Percentiles rank a stretch among this genome's conserved stretches.
Evolutionary conservation across 2,113 vertebrate genomes (phyloP).

Genomic region (Syngnathus scovelli): DNA sequence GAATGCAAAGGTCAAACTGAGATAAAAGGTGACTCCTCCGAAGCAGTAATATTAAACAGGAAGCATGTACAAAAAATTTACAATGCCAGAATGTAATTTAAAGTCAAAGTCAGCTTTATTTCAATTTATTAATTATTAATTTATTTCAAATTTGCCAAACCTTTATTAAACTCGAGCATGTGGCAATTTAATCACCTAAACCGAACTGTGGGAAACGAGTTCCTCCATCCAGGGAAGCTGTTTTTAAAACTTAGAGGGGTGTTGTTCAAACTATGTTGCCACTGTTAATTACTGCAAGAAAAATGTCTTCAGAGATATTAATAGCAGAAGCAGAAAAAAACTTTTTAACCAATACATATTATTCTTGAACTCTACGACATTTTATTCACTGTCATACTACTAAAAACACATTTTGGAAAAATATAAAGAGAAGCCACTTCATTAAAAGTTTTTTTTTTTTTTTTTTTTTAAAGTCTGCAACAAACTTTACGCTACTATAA

Average conservation of each 20-base stretch:
- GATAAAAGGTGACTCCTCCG: not conserved
- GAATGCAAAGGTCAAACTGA: constrained; percentile 2
- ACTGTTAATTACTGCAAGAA: constrained; percentile 31
- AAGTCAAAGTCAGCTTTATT: no score
- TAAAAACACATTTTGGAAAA: not conserved
- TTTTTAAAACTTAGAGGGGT: constrained; percentile 21
- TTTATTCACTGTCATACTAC: not conserved
- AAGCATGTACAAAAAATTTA: no score
- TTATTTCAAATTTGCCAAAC: constrained; percentile 13
- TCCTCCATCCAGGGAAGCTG: constrained; percentile 30
- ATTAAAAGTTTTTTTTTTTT: constrained; percentile 1
- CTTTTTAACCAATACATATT: not conserved
- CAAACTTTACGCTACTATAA: constrained; percentile 8
- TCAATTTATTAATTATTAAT: no score
- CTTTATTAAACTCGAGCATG: not conserved
- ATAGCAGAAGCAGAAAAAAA: not conserved
- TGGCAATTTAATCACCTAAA: constrained; percentile 36
- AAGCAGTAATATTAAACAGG: not conserved
- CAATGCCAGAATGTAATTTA: not conserved
- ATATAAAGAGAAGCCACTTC: not conserved
- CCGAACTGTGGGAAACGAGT: constrained; percentile 29
- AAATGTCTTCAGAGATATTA: constrained; percentile 4
- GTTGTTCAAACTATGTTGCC: constrained; percentile 19
- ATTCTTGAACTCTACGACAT: not conserved
- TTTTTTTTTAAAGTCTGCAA: no score